Percentiles rank a stretch among this genome's conserved stretches.
Evolutionary conservation across 2,888 invertebrate genomes (phyloP).

Genomic region (Germaria angustata): DNA sequence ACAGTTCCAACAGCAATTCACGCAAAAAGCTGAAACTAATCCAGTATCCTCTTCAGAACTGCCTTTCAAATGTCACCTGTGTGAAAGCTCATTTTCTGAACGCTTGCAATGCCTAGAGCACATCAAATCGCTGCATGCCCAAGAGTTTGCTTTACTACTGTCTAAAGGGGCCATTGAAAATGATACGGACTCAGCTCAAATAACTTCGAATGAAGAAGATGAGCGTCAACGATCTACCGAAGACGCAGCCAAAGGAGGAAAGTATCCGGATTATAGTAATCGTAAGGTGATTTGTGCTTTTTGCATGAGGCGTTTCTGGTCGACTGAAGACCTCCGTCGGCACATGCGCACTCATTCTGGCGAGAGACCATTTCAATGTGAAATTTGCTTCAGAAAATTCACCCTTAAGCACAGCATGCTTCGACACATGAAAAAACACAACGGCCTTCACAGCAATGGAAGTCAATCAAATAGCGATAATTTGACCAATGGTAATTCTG

Average conservation of each 20-base stretch:
- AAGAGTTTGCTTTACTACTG: slow-evolving; percentile 90
- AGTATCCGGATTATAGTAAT: slow-evolving; percentile 92
- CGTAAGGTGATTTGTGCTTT: slow-evolving; percentile 95
- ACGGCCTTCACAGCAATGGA: slow-evolving; percentile 81
- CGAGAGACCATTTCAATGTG: slow-evolving; percentile 94
- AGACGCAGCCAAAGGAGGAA: slow-evolving; percentile 82
- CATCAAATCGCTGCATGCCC: slow-evolving; percentile 86
- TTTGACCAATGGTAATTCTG: slow-evolving; percentile 72
- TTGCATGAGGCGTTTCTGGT: slow-evolving; percentile 96
- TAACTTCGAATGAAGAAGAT: slow-evolving; percentile 80
- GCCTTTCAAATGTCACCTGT: slow-evolving; percentile 95
- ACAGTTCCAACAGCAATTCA: slow-evolving; percentile 82
- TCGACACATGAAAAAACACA: slow-evolving; percentile 94
- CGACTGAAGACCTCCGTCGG: slow-evolving; percentile 93
- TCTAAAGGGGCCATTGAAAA: slow-evolving; percentile 88
- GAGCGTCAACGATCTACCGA: slow-evolving; percentile 84
- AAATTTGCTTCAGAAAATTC: slow-evolving; percentile 92
- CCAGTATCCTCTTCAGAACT: slow-evolving; percentile 82
- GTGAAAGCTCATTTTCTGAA: slow-evolving; percentile 91
- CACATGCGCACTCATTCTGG: slow-evolving; percentile 97
- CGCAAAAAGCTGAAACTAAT: slow-evolving; percentile 35
- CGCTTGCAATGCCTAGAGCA: slow-evolving; percentile 90
- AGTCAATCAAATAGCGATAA: slow-evolving; percentile 67
- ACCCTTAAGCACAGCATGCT: slow-evolving; percentile 97
- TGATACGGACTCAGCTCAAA: slow-evolving; percentile 75